A percentile compares a stretch with the other conserved stretches of the same genome.
Evolutionary conservation across 2,888 invertebrate genomes (phyloP).

Genomic region (Drosophila putrida): DNA sequence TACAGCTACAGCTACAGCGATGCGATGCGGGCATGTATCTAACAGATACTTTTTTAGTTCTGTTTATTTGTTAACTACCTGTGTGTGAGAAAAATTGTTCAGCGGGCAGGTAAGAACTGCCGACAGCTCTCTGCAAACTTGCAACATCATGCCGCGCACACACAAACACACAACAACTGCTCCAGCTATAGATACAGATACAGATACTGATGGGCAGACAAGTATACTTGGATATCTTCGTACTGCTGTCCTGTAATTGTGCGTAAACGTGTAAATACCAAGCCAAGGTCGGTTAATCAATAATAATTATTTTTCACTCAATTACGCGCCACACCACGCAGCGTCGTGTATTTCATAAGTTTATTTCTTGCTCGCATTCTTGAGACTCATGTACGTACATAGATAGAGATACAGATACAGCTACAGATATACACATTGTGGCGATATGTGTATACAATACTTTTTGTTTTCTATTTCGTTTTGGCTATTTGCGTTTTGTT

Average conservation of each 20-base stretch:
- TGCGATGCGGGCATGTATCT: constrained; percentile 70
- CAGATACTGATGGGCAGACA: constrained; percentile 18
- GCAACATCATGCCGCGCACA: constrained; percentile 51
- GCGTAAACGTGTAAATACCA: constrained; percentile 80
- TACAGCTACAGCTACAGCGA: constrained; percentile 10
- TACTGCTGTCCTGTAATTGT: constrained; percentile 65
- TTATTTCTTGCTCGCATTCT: constrained; percentile 48
- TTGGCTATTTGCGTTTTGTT: constrained; percentile 18
- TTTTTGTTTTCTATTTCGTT: constrained; percentile 18
- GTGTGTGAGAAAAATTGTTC: constrained; percentile 69
- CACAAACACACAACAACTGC: constrained; percentile 22
- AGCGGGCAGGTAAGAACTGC: constrained; percentile 30
- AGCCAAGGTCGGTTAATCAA: constrained; percentile 83
- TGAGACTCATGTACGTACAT: background rate
- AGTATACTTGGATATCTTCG: constrained; percentile 25
- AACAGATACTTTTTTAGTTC: constrained; percentile 59
- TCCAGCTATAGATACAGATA: constrained; percentile 12
- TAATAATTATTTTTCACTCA: constrained; percentile 83
- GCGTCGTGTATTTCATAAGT: constrained; percentile 29
- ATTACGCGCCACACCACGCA: constrained; percentile 59
- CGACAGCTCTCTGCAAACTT: constrained; percentile 44
- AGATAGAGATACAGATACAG: background rate
- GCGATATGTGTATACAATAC: constrained; percentile 22
- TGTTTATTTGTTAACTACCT: constrained; percentile 75
- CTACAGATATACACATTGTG: constrained; percentile 22